Percentiles rank a stretch among this genome's conserved stretches.
phyloP scores from a whole-genome alignment of 2,888 invertebrate species.

The Himalopsyche tibetana region DNA sequence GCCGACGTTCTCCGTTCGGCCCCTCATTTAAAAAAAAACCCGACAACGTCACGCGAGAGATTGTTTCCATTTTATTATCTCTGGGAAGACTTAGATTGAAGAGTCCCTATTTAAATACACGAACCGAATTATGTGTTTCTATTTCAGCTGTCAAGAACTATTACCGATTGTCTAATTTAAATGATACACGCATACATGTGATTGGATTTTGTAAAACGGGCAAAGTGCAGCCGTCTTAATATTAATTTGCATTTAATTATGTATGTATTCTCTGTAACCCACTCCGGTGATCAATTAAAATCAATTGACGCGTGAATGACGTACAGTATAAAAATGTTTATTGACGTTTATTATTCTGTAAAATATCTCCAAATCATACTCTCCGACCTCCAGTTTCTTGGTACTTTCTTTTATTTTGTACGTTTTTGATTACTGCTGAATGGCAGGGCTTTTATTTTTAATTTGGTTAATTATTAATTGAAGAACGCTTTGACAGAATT shows the following conservation, averaged over 20 bases:
- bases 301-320: too few relatives aligned
- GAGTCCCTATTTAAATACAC: neutral
- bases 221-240: neutral
- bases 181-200: too few relatives aligned
- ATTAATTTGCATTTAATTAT: neutral
- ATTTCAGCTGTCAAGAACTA: constrained; percentile 5
- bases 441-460: too few relatives aligned
- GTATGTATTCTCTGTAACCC: neutral
- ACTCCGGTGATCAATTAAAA: neutral
- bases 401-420: neutral
- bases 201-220: neutral
- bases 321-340: too few relatives aligned
- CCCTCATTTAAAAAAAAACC: neutral
- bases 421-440: neutral
- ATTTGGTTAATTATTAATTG: too few relatives aligned
- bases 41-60: neutral
- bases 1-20: neutral
- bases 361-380: neutral
- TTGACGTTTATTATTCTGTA: too few relatives aligned
- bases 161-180: too few relatives aligned
- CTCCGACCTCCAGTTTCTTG: constrained; percentile 35
- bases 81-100: neutral
- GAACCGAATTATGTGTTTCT: neutral
- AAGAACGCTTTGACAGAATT: too few relatives aligned
- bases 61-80: neutral